Evolutionary conservation across 2,113 vertebrate genomes (phyloP).

Genomic region (Jaculus jaculus): DNA sequence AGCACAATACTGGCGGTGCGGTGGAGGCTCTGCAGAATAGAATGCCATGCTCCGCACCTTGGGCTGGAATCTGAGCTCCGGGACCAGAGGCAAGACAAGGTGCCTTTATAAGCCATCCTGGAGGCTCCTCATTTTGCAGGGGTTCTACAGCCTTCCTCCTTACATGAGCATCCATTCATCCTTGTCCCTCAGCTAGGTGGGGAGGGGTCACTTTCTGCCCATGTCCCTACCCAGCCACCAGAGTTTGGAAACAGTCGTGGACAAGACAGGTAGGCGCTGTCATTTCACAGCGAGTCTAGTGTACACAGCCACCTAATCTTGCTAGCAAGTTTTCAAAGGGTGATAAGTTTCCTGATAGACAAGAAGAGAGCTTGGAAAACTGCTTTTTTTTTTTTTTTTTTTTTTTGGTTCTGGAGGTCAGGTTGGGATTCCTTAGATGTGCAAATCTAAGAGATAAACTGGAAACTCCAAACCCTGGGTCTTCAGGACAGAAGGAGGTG

Average conservation of each 20-base stretch:
- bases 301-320: no score
- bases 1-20: constrained; percentile 52
- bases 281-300: background rate
- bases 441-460: background rate
- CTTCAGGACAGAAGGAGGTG: background rate
- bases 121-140: background rate
- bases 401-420: no score
- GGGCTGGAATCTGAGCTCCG: background rate
- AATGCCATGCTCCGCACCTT: constrained; percentile 51
- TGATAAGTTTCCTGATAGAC: no score
- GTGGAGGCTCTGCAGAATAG: background rate
- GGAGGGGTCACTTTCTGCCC: no score
- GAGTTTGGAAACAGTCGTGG: no score
- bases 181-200: background rate
- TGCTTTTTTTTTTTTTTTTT: no score
- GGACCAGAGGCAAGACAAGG: background rate
- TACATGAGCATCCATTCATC: background rate
- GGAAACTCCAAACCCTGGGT: no score
- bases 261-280: background rate
- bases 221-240: no score
- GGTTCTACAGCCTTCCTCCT: background rate
- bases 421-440: background rate
- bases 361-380: no score
- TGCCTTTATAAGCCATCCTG: background rate
- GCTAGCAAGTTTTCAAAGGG: no score